These are phyloP conservation scores for Elephantulus edwardii DNA, from an alignment of 2,113 vertebrate species.

Conservation along the genomic window DNA sequence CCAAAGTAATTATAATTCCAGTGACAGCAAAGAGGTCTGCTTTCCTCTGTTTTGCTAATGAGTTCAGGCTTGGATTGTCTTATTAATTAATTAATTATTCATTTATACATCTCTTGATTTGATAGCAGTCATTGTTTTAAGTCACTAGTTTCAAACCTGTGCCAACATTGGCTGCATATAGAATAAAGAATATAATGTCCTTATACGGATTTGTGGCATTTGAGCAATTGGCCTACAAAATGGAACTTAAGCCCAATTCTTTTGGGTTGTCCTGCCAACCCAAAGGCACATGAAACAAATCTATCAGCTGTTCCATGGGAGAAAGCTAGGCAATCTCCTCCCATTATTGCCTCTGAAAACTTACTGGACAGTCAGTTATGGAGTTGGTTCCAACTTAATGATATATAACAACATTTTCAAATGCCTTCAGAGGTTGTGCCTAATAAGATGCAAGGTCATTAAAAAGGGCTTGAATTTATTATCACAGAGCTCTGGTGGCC, in stretches of 20 bases:
- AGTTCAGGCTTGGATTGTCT: not conserved
- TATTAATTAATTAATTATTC: not conserved
- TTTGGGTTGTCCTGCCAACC: too few species aligned
- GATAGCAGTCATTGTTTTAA: not conserved
- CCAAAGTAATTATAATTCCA: slow-evolving; percentile 37
- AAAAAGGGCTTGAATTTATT: not conserved
- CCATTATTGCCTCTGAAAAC: too few species aligned
- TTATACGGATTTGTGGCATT: too few species aligned
- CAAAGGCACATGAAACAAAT: too few species aligned
- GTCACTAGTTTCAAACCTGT: slow-evolving; percentile 11
- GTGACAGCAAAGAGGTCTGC: not conserved
- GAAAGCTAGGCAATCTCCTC: too few species aligned
- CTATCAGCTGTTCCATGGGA: too few species aligned
- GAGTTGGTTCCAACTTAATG: too few species aligned
- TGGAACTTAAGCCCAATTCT: too few species aligned
- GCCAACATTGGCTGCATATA: not conserved
- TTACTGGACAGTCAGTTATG: too few species aligned
- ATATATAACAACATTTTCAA: not conserved
- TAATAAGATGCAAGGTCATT: slow-evolving; percentile 14
- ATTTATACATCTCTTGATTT: slow-evolving; percentile 5
- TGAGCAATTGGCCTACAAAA: too few species aligned
- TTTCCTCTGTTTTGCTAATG: slow-evolving; percentile 20
- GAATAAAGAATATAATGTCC: slow-evolving; percentile 38
- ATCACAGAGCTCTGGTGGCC: not conserved
- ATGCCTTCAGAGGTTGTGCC: slow-evolving; percentile 15